Evolutionary conservation across 2,113 vertebrate genomes (phyloP).

Genomic region (Chaetodon auriga): DNA sequence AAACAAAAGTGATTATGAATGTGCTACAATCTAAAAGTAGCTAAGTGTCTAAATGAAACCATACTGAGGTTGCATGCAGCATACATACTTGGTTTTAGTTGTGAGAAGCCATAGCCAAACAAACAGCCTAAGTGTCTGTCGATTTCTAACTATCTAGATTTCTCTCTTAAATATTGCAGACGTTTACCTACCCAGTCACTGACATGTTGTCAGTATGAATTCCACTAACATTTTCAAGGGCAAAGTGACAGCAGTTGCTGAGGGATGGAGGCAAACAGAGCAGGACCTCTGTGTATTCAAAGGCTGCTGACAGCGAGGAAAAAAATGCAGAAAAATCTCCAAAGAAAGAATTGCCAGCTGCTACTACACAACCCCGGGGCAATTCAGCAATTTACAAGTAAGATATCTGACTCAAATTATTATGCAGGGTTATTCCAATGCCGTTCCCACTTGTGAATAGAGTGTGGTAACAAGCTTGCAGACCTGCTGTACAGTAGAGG

Average conservation of each 20-base stretch:
- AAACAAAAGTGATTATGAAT: neutral
- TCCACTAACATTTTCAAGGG: conserved; percentile 37
- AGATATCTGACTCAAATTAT: conserved; percentile 9
- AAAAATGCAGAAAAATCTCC: conserved; percentile 29
- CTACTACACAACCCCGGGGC: conserved; percentile 34
- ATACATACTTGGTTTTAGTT: neutral
- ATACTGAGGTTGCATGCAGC: neutral
- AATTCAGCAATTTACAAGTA: conserved; percentile 43
- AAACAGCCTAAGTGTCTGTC: neutral
- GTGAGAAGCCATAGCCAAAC: neutral
- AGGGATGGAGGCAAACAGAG: conserved; percentile 21
- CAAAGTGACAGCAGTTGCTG: conserved; percentile 25
- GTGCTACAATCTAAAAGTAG: neutral
- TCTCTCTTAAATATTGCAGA: neutral
- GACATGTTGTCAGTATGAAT: conserved; percentile 2
- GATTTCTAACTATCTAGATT: neutral
- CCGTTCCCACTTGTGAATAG: neutral
- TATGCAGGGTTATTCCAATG: conserved; percentile 28
- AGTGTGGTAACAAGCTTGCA: conserved; percentile 18
- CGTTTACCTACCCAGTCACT: conserved; percentile 13
- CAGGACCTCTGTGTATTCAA: conserved; percentile 39
- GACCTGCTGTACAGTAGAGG: conserved; percentile 20
- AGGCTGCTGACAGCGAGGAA: conserved; percentile 37
- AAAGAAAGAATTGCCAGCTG: conserved; percentile 48
- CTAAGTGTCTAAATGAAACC: neutral